These are phyloP conservation scores for Pseudomugil gertrudae DNA, from an alignment of 2,797 vertebrate genomes.

Conservation along the genomic window DNA sequence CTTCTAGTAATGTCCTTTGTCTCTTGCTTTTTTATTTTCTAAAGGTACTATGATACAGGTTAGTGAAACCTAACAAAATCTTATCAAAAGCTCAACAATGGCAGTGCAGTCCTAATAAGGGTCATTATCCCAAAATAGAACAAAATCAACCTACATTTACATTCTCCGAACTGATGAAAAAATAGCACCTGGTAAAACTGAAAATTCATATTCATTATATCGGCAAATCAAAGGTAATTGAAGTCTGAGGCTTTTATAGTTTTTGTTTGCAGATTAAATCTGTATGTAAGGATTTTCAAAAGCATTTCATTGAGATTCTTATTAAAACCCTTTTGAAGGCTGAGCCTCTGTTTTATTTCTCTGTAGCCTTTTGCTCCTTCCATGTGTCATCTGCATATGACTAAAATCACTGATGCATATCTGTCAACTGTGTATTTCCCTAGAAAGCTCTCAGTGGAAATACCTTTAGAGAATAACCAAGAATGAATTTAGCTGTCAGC, in stretches of 20 bases:
- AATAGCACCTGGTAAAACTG: neutral
- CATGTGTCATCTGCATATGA: conserved; percentile 63
- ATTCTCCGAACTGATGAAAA: too few relatives aligned
- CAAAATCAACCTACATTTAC: too few relatives aligned
- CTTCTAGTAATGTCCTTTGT: too few relatives aligned
- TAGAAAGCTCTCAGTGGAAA: conserved; percentile 51
- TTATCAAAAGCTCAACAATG: too few relatives aligned
- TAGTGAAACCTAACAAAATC: too few relatives aligned
- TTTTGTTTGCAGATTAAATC: neutral
- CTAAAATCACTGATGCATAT: conserved; percentile 66
- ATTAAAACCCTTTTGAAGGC: conserved; percentile 21
- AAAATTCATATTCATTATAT: neutral
- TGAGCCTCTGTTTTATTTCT: conserved; percentile 43
- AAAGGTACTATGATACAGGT: too few relatives aligned
- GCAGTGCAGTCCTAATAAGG: too few relatives aligned
- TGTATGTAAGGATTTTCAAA: neutral
- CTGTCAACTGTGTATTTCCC: conserved; percentile 64
- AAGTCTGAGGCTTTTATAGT: neutral
- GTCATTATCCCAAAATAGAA: too few relatives aligned
- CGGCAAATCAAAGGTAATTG: neutral
- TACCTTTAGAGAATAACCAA: conserved; percentile 51
- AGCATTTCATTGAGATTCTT: conserved; percentile 7
- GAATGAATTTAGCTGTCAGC: conserved; percentile 72
- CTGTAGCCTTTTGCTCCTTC: conserved; percentile 20
- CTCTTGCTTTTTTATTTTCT: too few relatives aligned